Base-by-base conservation (phyloP, 2,888 invertebrate species). In the Venusia cambrica region DNA sequence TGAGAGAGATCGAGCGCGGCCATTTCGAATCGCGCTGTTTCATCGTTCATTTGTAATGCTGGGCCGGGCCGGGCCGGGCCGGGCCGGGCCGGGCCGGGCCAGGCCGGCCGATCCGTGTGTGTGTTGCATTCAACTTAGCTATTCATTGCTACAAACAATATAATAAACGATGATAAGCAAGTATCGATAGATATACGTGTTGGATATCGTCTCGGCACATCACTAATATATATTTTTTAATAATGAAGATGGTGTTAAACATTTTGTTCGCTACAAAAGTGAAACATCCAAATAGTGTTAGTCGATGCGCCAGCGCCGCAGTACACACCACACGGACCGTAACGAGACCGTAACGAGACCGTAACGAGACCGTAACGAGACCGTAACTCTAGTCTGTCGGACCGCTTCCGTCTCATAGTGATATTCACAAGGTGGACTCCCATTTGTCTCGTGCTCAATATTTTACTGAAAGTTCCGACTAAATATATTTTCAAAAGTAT, bases 331-430 rank as follows among this genome's bases (percentile, higher is more conserved):
- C n/a, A n/a, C n/a, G n/a, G n/a, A n/a, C n/a, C n/a, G n/a, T n/a
- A n/a, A n/a, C n/a, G n/a, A n/a, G n/a, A n/a, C n/a, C n/a, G n/a
- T n/a, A n/a, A n/a, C n/a, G n/a, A n/a, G n/a, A n/a, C n/a, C n/a
- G n/a, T n/a, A n/a, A n/a, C n/a, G n/a, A n/a, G n/a, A n/a, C n/a
- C n/a, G n/a, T n/a, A n/a, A 57, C 62, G 58, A 16, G 2, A 21
- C 37, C 26, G 20, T 25, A 20, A 29, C 39, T 78, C 78, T 80
- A 80, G 78, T 78, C 76, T 73, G 67, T 56, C 53, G 18, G 66
- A 65, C 70, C 50, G 71, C 74, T 75, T 77, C 77, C 77, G 78
- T 79, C 76, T 72, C 58, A 62, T 67, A 71, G 47, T 39, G 39
- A 46, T 47, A 44, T 54, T 50, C 45, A 51, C 44, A 42, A 38